Evolutionary conservation across 2,113 vertebrate species (phyloP).

Genomic region (Salminus brasiliensis): DNA sequence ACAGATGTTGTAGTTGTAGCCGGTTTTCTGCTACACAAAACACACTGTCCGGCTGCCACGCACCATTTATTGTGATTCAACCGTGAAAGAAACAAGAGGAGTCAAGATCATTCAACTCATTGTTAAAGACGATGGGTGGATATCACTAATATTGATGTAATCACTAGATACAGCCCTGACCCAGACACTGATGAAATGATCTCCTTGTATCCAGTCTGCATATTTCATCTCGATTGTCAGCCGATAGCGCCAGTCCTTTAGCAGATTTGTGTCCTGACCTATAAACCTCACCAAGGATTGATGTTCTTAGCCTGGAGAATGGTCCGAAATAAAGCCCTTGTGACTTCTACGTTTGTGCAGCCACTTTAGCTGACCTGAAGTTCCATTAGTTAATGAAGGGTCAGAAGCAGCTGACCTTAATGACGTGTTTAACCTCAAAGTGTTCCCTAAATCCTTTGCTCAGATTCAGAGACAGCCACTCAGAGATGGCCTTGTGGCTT

Average conservation of each 20-base stretch:
- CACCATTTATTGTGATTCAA: no score
- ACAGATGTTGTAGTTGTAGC: no score
- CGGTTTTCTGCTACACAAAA: no score
- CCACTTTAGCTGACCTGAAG: conserved; percentile 1
- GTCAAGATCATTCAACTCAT: no score
- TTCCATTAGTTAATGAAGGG: conserved; percentile 40
- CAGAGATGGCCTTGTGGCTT: neutral
- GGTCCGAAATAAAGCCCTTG: neutral
- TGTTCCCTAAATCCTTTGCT: conserved; percentile 23
- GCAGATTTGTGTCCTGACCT: neutral
- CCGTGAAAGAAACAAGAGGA: no score
- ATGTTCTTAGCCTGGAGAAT: neutral
- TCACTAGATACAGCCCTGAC: neutral
- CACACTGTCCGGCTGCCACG: no score
- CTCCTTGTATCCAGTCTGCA: neutral
- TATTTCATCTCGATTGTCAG: neutral
- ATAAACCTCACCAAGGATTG: neutral
- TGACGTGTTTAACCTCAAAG: conserved; percentile 16
- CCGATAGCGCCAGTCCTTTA: neutral
- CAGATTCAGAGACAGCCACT: neutral
- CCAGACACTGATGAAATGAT: neutral
- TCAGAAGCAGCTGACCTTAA: conserved; percentile 18
- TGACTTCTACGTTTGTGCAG: neutral
- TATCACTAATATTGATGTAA: neutral
- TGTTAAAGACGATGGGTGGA: no score